Percentiles rank a stretch among this genome's conserved stretches.
Conservation (phyloP, 1,140 invertebrate species). For the Scaptomyza montana region DNA sequence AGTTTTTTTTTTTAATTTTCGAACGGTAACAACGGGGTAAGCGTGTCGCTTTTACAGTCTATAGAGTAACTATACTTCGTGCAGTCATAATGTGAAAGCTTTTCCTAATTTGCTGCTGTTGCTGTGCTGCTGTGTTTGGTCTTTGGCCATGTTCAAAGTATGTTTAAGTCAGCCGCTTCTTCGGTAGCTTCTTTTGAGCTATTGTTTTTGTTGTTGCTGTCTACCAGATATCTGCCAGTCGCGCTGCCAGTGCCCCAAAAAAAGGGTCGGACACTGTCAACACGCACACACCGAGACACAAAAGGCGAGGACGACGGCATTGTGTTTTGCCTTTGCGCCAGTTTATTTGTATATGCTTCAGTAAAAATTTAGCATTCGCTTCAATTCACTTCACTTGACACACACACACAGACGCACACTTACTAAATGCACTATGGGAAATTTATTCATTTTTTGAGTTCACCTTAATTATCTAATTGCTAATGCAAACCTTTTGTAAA, state of each 20-base stretch:
- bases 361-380: slow-evolving; percentile 79
- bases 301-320: no score
- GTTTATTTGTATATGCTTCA: slow-evolving; percentile 77
- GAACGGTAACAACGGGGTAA: no score
- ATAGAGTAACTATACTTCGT: no score
- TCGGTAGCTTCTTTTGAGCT: not conserved
- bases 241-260: slow-evolving; percentile 1
- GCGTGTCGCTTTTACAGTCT: no score
- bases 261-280: slow-evolving; percentile 19
- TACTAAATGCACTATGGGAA: not conserved
- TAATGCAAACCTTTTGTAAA: no score
- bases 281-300: no score
- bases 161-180: slow-evolving; percentile 49
- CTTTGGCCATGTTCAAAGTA: slow-evolving; percentile 42
- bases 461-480: no score
- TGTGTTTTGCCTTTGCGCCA: slow-evolving; percentile 3
- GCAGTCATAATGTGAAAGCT: no score
- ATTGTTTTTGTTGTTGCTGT: slow-evolving; percentile 21
- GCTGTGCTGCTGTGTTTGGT: not conserved
- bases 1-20: no score
- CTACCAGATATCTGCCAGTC: slow-evolving; percentile 34
- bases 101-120: not conserved
- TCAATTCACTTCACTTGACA: slow-evolving; percentile 71
- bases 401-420: slow-evolving; percentile 41
- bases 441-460: no score